Percentiles rank a stretch among this genome's conserved stretches.
Evolutionary conservation across 2,113 vertebrate species (phyloP).

Genomic region (Danio rerio): DNA sequence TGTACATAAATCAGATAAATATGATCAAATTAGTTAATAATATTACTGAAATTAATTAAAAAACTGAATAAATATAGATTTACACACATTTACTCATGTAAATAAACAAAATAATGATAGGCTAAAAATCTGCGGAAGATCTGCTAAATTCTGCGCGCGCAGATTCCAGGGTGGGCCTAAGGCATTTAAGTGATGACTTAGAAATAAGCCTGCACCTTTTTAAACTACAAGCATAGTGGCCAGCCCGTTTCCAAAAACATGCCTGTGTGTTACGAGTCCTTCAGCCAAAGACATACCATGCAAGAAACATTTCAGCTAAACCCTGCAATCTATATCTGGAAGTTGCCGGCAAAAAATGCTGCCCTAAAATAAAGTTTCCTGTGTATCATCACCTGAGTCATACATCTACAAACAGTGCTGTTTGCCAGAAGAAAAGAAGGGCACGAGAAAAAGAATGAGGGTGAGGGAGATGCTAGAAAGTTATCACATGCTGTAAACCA

Average conservation of each 20-base stretch:
- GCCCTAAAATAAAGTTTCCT: background rate
- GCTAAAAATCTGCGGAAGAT: too few relatives aligned
- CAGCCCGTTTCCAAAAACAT: background rate
- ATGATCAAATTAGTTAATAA: too few relatives aligned
- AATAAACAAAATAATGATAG: too few relatives aligned
- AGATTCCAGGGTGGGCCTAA: too few relatives aligned
- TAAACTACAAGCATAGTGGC: background rate
- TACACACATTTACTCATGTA: too few relatives aligned
- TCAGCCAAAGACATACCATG: background rate
- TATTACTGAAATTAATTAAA: too few relatives aligned
- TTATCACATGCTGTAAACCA: slow-evolving; percentile 44
- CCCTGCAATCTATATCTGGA: slow-evolving; percentile 9
- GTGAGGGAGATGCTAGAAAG: background rate
- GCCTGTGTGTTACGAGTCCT: background rate
- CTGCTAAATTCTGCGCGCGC: too few relatives aligned
- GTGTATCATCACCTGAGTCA: slow-evolving; percentile 14
- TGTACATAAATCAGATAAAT: too few relatives aligned
- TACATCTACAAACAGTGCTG: slow-evolving; percentile 1
- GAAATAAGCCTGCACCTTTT: background rate
- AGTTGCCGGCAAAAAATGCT: slow-evolving; percentile 9
- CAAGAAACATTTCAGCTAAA: background rate
- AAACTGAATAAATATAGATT: too few relatives aligned
- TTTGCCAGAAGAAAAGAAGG: background rate
- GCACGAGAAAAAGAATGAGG: background rate
- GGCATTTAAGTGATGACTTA: background rate